Conservation (phyloP, 2,797 vertebrate species). For the Pseudochirops corinnae region DNA sequence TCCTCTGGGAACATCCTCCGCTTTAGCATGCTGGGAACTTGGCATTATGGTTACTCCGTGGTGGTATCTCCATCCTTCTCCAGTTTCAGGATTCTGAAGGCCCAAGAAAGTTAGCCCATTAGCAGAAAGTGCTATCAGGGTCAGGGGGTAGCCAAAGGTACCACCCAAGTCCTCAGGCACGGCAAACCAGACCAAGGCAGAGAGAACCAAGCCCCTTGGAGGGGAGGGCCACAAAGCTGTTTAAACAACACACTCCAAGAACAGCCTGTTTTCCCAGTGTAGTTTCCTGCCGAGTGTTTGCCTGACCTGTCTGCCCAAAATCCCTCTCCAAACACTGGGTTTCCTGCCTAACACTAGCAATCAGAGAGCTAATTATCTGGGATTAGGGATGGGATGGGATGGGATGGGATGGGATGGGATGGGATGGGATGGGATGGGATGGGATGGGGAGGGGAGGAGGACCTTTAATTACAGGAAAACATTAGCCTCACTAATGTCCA, state of each 20-base stretch:
- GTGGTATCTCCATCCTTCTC: neutral
- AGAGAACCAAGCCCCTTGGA: constrained; percentile 49
- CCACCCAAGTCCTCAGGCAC: constrained; percentile 39
- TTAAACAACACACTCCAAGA: constrained; percentile 67
- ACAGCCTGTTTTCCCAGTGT: constrained; percentile 62
- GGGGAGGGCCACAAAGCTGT: constrained; percentile 61
- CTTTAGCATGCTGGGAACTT: neutral
- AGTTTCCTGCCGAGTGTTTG: constrained; percentile 81
- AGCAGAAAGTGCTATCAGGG: neutral
- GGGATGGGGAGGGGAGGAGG: constrained; percentile 18
- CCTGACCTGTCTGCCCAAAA: constrained; percentile 83
- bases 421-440: neutral
- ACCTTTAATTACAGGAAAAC: constrained; percentile 88
- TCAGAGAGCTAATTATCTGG: constrained; percentile 88
- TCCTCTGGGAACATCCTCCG: neutral
- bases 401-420: constrained; percentile 73
- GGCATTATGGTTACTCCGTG: neutral
- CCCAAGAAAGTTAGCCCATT: constrained; percentile 4
- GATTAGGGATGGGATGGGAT: constrained; percentile 83
- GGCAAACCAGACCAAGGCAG: neutral
- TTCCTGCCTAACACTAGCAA: constrained; percentile 84
- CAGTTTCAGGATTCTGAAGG: constrained; percentile 22
- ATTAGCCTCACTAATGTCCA: constrained; percentile 81
- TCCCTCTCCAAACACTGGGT: constrained; percentile 85
- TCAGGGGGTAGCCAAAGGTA: constrained; percentile 23